A percentile compares a stretch with the other conserved stretches of the same genome.
Conservation (phyloP, 2,888 invertebrate genomes). For the Clitarchus hookeri region DNA sequence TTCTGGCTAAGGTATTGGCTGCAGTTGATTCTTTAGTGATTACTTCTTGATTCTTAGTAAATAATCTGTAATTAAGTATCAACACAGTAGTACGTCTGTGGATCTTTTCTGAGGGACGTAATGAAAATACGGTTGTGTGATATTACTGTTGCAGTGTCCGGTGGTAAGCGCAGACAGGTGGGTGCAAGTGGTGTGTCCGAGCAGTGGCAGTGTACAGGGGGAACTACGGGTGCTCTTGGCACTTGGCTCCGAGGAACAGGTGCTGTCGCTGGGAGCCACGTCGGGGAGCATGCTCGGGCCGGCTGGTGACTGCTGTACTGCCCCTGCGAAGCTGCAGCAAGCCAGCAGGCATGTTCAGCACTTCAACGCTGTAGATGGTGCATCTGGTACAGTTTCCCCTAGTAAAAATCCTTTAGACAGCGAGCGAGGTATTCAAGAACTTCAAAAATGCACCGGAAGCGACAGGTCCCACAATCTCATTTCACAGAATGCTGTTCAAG, state of each 20-base stretch:
- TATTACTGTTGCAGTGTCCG: constrained; percentile 56
- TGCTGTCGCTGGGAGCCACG: constrained; percentile 49
- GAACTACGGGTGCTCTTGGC: constrained; percentile 63
- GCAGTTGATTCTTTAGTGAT: too few species aligned
- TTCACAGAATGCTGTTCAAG: neutral
- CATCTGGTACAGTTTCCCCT: too few species aligned
- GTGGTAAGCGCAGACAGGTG: constrained; percentile 65
- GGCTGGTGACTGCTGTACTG: neutral
- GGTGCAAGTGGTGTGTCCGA: constrained; percentile 58
- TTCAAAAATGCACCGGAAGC: neutral
- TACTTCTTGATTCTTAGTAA: too few species aligned
- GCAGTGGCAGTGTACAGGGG: constrained; percentile 56
- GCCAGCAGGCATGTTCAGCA: too few species aligned
- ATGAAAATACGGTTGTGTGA: neutral
- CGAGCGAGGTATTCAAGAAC: neutral
- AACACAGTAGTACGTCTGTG: too few species aligned
- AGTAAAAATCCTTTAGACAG: neutral
- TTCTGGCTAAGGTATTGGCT: constrained; percentile 58
- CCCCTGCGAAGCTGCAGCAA: too few species aligned
- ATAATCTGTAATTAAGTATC: too few species aligned
- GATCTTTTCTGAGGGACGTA: too few species aligned
- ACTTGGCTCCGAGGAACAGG: constrained; percentile 64
- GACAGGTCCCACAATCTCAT: neutral
- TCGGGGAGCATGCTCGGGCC: neutral
- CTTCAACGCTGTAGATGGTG: too few species aligned